These are phyloP conservation scores for Muscicapa striata DNA, from an alignment of 2,797 vertebrate species.

Conservation along the genomic window DNA sequence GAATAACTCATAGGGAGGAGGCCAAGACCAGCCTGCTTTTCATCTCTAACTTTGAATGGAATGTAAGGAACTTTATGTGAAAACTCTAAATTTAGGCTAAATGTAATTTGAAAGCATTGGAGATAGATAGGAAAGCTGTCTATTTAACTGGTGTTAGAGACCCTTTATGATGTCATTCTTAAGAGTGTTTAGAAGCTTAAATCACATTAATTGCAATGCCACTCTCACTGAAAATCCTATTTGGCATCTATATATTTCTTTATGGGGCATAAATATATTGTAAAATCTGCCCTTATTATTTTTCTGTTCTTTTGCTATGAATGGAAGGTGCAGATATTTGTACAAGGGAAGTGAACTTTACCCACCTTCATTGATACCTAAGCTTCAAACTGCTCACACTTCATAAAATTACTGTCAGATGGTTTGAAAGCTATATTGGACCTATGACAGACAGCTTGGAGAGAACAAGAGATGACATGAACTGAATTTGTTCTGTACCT, in stretches of 20 bases:
- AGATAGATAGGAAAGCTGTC: not conserved
- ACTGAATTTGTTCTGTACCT: not conserved
- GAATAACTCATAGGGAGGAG: not conserved
- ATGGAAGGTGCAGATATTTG: not conserved
- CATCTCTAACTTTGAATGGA: not conserved
- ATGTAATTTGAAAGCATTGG: not conserved
- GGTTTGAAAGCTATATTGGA: not conserved
- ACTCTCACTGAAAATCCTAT: not conserved
- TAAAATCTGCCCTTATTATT: not conserved
- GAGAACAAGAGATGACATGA: not conserved
- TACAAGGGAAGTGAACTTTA: not conserved
- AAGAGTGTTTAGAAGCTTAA: not conserved
- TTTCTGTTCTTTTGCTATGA: not conserved
- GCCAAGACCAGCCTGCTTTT: not conserved
- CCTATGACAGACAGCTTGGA: not conserved
- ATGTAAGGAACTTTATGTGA: not conserved
- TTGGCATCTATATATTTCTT: not conserved
- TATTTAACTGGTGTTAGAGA: not conserved
- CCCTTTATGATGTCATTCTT: not conserved
- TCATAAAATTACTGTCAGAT: not conserved
- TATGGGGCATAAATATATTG: not conserved
- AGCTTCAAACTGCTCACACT: not conserved
- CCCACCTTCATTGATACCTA: not conserved
- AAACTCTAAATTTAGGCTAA: not conserved
- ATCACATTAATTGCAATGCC: not conserved